Percentiles rank a stretch among this genome's conserved stretches.
These are phyloP conservation scores for Amblyopsis hoosieri DNA, from an alignment of 2,797 vertebrate genomes.

Conservation along the genomic window DNA sequence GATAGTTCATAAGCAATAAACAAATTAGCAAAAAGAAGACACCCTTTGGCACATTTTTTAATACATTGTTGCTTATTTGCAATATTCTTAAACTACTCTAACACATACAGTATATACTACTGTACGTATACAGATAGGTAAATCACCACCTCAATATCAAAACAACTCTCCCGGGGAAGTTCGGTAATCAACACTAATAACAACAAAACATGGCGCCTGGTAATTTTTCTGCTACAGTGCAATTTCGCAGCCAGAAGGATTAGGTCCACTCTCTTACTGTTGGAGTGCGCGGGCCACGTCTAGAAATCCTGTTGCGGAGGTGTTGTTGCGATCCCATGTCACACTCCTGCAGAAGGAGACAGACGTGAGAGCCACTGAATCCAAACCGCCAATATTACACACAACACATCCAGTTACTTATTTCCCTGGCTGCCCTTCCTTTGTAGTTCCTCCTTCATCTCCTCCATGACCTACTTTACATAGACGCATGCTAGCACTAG, in stretches of 20 bases:
- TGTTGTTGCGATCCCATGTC: slow-evolving; percentile 90
- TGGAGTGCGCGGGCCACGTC: slow-evolving; percentile 88
- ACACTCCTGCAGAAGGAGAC: slow-evolving; percentile 80
- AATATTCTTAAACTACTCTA: no score
- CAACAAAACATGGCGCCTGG: no score
- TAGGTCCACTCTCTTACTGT: slow-evolving; percentile 78
- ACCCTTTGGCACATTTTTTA: no score
- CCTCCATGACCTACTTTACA: no score
- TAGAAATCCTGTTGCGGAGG: slow-evolving; percentile 86
- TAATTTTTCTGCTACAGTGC: not conserved
- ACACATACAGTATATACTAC: no score
- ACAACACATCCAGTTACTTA: not conserved
- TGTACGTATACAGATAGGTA: no score
- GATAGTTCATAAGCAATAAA: no score
- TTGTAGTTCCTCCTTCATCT: not conserved
- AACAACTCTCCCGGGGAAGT: no score
- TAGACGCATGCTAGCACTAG: not conserved
- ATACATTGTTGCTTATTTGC: no score
- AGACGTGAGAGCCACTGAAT: slow-evolving; percentile 18
- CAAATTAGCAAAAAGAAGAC: no score
- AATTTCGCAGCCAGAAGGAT: not conserved
- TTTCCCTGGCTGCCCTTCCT: not conserved
- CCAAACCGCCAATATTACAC: slow-evolving; percentile 10
- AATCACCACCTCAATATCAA: no score
- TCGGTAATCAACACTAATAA: not conserved